Evolutionary conservation across 1,140 invertebrate genomes (phyloP).

Genomic region (Neotoxoptera formosana): DNA sequence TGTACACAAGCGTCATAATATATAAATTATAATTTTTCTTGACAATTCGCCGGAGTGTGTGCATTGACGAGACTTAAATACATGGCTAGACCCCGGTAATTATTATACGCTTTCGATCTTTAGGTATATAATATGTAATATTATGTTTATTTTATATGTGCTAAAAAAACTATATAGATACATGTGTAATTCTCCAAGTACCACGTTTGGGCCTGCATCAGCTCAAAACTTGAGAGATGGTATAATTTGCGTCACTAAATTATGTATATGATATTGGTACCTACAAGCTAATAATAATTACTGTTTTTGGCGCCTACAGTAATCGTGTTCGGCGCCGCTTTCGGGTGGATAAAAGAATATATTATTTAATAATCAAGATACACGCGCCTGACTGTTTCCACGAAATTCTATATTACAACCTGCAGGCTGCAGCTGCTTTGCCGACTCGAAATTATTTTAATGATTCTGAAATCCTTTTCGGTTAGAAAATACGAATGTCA

Average conservation of each 20-base stretch:
- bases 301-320: background rate
- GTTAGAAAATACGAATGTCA: background rate
- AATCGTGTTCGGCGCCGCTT: background rate
- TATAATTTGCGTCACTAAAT: background rate
- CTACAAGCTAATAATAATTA: background rate
- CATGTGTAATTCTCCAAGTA: too few relatives aligned
- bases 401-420: background rate
- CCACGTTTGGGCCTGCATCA: background rate
- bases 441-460: background rate
- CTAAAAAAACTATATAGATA: background rate
- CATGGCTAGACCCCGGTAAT: background rate
- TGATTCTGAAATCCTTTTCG: background rate
- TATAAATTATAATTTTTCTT: background rate
- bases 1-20: background rate
- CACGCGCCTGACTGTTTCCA: background rate
- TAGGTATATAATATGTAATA: background rate
- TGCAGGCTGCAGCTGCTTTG: background rate
- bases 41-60: background rate
- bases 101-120: background rate
- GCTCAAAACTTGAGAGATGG: background rate
- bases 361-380: background rate
- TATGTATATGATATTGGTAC: background rate
- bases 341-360: background rate
- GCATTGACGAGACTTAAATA: background rate
- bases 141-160: background rate